phyloP scores from a whole-genome alignment of 1,140 invertebrate genomes.

The Bombus balteatus region DNA sequence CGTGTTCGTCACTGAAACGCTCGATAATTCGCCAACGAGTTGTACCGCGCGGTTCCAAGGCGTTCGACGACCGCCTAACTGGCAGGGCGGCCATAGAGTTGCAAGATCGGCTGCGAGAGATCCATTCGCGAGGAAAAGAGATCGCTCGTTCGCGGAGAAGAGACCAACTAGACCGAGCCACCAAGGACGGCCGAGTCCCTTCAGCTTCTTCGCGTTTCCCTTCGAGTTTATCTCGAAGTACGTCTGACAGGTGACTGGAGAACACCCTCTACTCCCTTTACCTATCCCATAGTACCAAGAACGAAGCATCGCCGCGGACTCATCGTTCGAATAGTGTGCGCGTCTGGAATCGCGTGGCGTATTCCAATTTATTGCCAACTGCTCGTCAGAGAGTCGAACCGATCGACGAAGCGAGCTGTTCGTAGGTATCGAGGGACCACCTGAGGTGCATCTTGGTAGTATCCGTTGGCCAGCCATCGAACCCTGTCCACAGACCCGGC shows the following conservation, averaged over 20 bases:
- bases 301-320: background rate
- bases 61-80: constrained; percentile 19
- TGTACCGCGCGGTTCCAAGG: background rate
- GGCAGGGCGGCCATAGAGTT: constrained; percentile 5
- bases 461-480: constrained; percentile 20
- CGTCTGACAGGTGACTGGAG: constrained; percentile 62
- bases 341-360: constrained; percentile 59
- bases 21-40: constrained; percentile 40
- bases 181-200: constrained; percentile 52
- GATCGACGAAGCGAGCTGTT: constrained; percentile 34
- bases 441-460: constrained; percentile 61
- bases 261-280: constrained; percentile 63
- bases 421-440: constrained; percentile 64
- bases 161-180: constrained; percentile 51
- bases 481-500: constrained; percentile 32
- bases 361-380: constrained; percentile 76
- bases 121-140: constrained; percentile 41
- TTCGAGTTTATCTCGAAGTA: constrained; percentile 51
- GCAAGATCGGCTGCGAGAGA: constrained; percentile 53
- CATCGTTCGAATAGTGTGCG: constrained; percentile 3
- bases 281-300: constrained; percentile 14
- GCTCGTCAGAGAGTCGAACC: constrained; percentile 58
- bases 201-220: constrained; percentile 8
- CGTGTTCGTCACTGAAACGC: constrained; percentile 9
- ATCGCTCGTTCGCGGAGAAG: constrained; percentile 11